Evolutionary conservation across 2,113 vertebrate genomes (phyloP).

Genomic region (Pangasianodon gigas): DNA sequence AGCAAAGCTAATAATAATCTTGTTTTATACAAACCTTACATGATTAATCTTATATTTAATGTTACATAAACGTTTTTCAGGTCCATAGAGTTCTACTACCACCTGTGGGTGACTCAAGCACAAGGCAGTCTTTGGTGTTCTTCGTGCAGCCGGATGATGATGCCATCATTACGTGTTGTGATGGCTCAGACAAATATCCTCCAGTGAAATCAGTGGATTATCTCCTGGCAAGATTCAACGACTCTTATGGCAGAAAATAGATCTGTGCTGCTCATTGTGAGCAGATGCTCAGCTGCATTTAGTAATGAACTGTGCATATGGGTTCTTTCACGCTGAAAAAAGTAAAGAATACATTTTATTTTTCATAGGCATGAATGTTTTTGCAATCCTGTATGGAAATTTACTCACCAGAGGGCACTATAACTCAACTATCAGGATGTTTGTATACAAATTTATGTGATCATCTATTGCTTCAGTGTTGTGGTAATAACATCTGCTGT

Average conservation of each 20-base stretch:
- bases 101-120: conserved; percentile 59
- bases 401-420: not conserved
- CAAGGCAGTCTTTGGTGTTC: conserved; percentile 73
- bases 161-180: conserved; percentile 64
- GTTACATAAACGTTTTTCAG: conserved; percentile 50
- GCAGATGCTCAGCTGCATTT: not conserved
- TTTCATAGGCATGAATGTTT: not conserved
- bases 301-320: not conserved
- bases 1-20: not conserved
- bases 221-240: conserved; percentile 51
- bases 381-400: not conserved
- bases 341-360: not conserved
- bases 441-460: not conserved
- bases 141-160: conserved; percentile 70
- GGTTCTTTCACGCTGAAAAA: no score
- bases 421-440: not conserved
- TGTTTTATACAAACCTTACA: not conserved
- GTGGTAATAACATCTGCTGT: no score
- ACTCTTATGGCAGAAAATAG: conserved; percentile 51
- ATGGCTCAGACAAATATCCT: conserved; percentile 70
- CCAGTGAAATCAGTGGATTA: conserved; percentile 60
- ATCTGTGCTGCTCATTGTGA: not conserved
- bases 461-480: not conserved
- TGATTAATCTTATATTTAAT: not conserved
- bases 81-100: conserved; percentile 71